Evolutionary conservation across 2,113 vertebrate genomes (phyloP).

Genomic region (Neoarius graeffei): DNA sequence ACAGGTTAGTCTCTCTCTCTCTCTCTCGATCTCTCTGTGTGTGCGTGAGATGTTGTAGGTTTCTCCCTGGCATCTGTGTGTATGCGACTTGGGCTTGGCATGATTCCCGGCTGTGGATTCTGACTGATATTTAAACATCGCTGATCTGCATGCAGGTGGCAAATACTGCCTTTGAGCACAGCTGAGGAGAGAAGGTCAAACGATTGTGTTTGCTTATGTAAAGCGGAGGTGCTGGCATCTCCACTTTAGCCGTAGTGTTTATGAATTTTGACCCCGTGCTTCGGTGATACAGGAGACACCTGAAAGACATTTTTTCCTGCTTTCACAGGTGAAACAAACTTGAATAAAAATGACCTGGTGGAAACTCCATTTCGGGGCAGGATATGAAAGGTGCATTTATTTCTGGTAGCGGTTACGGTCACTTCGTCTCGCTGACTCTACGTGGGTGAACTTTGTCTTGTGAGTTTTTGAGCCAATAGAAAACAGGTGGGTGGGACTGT

Average conservation of each 20-base stretch:
- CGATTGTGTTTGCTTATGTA: conserved; percentile 17
- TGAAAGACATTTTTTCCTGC: not conserved
- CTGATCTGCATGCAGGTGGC: conserved; percentile 16
- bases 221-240: not conserved
- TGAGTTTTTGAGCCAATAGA: not conserved
- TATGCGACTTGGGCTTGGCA: conserved; percentile 7
- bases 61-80: not conserved
- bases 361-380: not conserved
- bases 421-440: not conserved
- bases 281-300: not conserved
- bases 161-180: conserved; percentile 6
- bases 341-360: not conserved
- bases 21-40: conserved; percentile 2
- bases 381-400: not conserved
- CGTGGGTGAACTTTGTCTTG: not conserved
- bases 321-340: not conserved
- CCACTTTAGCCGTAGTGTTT: not conserved
- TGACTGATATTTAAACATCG: conserved; percentile 39
- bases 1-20: not conserved
- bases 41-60: not conserved
- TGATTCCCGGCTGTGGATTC: not conserved
- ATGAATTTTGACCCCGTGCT: not conserved
- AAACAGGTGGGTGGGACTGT: not conserved
- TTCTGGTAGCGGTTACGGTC: not conserved
- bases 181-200: conserved; percentile 31